phyloP scores from a whole-genome alignment of 2,797 vertebrate genomes.

The Austrolebias charrua region DNA sequence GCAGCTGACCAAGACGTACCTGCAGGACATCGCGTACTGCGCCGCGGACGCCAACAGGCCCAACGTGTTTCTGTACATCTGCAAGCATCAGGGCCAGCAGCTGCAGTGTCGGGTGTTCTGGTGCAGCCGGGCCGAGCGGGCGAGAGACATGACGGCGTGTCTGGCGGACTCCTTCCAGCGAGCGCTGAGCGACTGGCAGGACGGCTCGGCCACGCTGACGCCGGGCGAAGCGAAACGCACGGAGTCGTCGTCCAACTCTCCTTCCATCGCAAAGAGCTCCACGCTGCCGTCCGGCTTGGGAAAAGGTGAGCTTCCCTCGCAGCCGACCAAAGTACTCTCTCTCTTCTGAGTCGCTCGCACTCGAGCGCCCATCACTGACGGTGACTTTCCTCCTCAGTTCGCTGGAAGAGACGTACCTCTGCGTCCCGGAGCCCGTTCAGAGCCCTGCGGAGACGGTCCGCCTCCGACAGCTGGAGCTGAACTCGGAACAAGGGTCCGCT shows the following conservation, averaged over 20 bases:
- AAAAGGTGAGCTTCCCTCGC: conserved; percentile 73
- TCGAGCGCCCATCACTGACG: conserved; percentile 7
- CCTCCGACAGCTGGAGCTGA: conserved; percentile 77
- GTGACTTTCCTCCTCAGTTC: conserved; percentile 60
- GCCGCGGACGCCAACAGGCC: conserved; percentile 74
- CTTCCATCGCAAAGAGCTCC: conserved; percentile 62
- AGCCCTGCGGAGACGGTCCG: conserved; percentile 75
- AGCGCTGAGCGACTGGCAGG: conserved; percentile 80
- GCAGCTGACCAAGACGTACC: conserved; percentile 85
- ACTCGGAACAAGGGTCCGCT: background rate
- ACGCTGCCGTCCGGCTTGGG: conserved; percentile 78
- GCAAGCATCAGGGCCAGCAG: conserved; percentile 81
- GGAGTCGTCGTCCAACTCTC: conserved; percentile 56
- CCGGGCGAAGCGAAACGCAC: conserved; percentile 30
- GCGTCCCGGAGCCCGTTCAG: conserved; percentile 78
- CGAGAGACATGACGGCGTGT: conserved; percentile 80
- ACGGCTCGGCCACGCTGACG: conserved; percentile 61
- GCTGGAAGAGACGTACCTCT: conserved; percentile 80
- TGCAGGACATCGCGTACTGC: conserved; percentile 85
- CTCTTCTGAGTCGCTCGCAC: conserved; percentile 8
- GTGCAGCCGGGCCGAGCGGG: conserved; percentile 82
- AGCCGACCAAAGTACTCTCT: too few relatives aligned
- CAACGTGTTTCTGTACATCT: conserved; percentile 85
- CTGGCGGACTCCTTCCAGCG: conserved; percentile 81
- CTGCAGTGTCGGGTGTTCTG: conserved; percentile 85